Evolutionary conservation across 92 coral and sea anemone species (phyloP), one percentile per base, ranked within the genome.

Genomic region (Ricordea florida): DNA sequence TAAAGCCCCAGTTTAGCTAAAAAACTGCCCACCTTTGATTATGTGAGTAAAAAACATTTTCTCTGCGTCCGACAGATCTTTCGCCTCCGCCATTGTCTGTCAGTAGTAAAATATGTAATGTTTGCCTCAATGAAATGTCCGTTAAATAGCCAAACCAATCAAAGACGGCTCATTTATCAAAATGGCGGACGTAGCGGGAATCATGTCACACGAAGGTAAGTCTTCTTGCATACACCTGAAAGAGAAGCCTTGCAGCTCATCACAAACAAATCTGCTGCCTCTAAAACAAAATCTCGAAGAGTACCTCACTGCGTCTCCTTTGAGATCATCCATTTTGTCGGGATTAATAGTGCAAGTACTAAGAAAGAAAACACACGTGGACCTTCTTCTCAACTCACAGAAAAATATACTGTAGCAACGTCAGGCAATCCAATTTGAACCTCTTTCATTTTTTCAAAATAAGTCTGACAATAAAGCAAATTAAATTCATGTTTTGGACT

Each of bases 101-200:
- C 38, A 56, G 42, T 2, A 10, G 7, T 2, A 1, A 6, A 3
- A 9, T 8, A 0, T 1, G 41, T 53, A 41, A 40, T 70, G 26
- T 70, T 52, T 53, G 77, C 65, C 10, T 6, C 63, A 16, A 11
- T 40, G 28, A 55, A 70, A 70, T n/a, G 45, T 70, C 53, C 76
- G 90, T 85, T 80, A 78, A 45, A 1, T 47, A 40, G 4, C 2
- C 8, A 0, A 25, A 43, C 46, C 55, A n/a, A n/a, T n/a, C n/a
- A n/a, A n/a, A n/a, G 51, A 59, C 42, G 90, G 56, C 81, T 69
- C 68, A 25, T 13, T 14, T 53, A 62, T 68, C 76, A 90, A 90
- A 57, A 90, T 90, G 96, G 96, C 96, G 89, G 92, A 83, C 66
- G 55, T 69, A 35, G 5, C 55, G 30, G 55, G 65, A 31, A 10